A percentile compares a stretch with the other conserved stretches of the same genome.
phyloP scores from a whole-genome alignment of 2,888 invertebrate species.

The Dendrolimus pini region DNA sequence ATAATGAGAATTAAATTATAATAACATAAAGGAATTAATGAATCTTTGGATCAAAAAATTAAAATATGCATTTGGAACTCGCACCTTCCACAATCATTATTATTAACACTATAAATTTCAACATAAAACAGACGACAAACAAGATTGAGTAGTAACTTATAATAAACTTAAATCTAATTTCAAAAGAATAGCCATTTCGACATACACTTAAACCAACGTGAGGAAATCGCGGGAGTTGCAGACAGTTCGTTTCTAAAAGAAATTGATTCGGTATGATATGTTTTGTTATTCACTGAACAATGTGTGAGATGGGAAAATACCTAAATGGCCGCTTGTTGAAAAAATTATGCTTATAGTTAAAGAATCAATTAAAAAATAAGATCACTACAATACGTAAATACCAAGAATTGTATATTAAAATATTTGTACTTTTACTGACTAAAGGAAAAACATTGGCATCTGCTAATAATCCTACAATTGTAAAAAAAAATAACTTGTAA shows the following conservation, averaged over 20 bases:
- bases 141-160: slow-evolving; percentile 47
- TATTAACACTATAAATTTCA: slow-evolving; percentile 57
- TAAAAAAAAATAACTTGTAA: slow-evolving; percentile 73
- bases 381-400: slow-evolving; percentile 76
- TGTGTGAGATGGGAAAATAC: slow-evolving; percentile 58
- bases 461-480: slow-evolving; percentile 75
- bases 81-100: slow-evolving; percentile 63
- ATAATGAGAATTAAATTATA: slow-evolving; percentile 40
- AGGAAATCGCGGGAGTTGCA: slow-evolving; percentile 50
- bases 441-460: slow-evolving; percentile 80
- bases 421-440: slow-evolving; percentile 91
- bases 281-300: slow-evolving; percentile 70
- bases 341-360: slow-evolving; percentile 74
- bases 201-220: slow-evolving; percentile 43
- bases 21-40: slow-evolving; percentile 49
- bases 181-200: slow-evolving; percentile 67
- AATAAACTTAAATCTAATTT: slow-evolving; percentile 70
- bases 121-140: slow-evolving; percentile 64
- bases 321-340: slow-evolving; percentile 66
- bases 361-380: slow-evolving; percentile 71
- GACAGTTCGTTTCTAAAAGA: slow-evolving; percentile 46
- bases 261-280: slow-evolving; percentile 70
- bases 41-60: slow-evolving; percentile 73
- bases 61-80: slow-evolving; percentile 69
- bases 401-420: slow-evolving; percentile 80